phyloP scores from a whole-genome alignment of 2,113 vertebrate species.

The Psettodes erumei region DNA sequence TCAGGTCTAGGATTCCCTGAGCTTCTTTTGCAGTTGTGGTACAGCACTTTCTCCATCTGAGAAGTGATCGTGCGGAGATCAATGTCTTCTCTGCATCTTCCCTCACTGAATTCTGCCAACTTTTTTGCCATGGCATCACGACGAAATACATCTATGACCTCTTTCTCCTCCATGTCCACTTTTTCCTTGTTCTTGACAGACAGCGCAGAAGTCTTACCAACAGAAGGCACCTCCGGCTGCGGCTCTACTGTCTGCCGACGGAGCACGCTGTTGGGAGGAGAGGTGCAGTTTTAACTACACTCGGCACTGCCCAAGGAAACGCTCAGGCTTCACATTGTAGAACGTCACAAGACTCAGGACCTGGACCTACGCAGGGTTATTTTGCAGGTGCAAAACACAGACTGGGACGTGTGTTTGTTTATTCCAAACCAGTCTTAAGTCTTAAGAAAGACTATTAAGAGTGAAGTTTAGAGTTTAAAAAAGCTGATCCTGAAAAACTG shows the following conservation, averaged over 20 bases:
- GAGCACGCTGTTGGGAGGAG: conserved; percentile 81
- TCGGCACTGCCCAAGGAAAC: conserved; percentile 72
- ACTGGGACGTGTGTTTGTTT: conserved; percentile 51
- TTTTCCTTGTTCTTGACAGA: conserved; percentile 58
- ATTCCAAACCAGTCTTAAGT: conserved; percentile 64
- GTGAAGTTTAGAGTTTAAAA: conserved; percentile 35
- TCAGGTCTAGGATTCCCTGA: conserved; percentile 63
- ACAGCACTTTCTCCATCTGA: conserved; percentile 73
- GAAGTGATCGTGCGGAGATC: conserved; percentile 69
- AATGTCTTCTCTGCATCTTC: conserved; percentile 72
- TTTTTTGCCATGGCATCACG: conserved; percentile 60
- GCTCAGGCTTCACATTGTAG: conserved; percentile 78
- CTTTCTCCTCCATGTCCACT: conserved; percentile 56
- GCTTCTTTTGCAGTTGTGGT: conserved; percentile 64
- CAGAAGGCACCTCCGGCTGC: conserved; percentile 67
- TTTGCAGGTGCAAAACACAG: conserved; percentile 63
- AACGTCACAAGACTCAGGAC: conserved; percentile 82
- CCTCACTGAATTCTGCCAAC: conserved; percentile 69
- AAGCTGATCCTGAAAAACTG: conserved; percentile 59
- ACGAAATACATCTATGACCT: conserved; percentile 35
- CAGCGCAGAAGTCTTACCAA: conserved; percentile 61
- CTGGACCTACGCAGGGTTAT: conserved; percentile 59
- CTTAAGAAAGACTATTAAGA: conserved; percentile 54
- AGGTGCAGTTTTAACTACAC: conserved; percentile 82
- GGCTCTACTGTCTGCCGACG: conserved; percentile 71